Evolutionary conservation across 2,113 vertebrate species (phyloP).

Genomic region (Pithys albifrons): DNA sequence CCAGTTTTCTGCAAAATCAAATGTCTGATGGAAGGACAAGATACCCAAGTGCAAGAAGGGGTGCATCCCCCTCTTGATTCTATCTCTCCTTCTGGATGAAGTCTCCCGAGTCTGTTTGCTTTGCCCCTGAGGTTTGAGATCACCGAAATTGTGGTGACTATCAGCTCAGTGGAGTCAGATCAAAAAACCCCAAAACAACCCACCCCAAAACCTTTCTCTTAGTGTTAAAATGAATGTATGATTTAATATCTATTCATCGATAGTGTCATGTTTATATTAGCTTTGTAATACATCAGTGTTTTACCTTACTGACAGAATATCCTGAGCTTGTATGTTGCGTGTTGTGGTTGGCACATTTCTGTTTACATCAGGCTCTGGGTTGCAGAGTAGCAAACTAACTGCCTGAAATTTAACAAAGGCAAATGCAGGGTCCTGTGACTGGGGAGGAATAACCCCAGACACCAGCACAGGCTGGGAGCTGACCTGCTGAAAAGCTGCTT

Average conservation of each 20-base stretch:
- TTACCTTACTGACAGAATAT: neutral
- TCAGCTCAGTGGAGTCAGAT: neutral
- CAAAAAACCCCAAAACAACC: neutral
- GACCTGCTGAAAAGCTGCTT: neutral
- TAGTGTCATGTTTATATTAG: neutral
- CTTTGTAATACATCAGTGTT: neutral
- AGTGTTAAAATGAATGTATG: neutral
- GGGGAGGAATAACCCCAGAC: neutral
- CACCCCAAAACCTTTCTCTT: neutral
- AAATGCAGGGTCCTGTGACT: neutral
- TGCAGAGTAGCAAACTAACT: neutral
- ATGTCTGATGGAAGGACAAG: neutral
- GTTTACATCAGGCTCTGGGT: neutral
- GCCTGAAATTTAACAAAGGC: neutral
- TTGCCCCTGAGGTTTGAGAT: neutral
- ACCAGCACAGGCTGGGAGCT: neutral
- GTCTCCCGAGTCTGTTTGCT: neutral
- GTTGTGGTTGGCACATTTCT: neutral
- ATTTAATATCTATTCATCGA: neutral
- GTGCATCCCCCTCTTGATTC: neutral
- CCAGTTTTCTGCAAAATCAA: neutral
- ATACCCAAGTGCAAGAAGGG: neutral
- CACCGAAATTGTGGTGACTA: neutral
- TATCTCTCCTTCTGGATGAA: neutral
- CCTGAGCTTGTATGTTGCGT: neutral